A percentile compares a stretch with the other conserved stretches of the same genome.
Evolutionary conservation across 1,140 invertebrate genomes (phyloP).

Genomic region (Eciton burchellii): DNA sequence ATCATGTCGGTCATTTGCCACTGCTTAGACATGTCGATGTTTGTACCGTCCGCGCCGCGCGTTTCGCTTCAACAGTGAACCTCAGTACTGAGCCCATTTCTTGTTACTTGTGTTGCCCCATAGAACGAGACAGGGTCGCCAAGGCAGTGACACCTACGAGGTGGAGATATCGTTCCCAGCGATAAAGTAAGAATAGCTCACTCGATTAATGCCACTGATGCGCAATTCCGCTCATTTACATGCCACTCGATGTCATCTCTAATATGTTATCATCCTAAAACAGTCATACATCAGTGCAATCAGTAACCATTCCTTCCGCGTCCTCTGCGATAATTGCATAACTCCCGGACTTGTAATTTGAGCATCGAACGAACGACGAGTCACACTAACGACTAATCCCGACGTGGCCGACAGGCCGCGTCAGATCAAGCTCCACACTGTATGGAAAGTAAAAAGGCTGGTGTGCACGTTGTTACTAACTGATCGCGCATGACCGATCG

Average conservation of each 20-base stretch:
- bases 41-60: background rate
- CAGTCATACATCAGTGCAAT: slow-evolving; percentile 11
- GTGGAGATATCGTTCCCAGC: slow-evolving; percentile 96
- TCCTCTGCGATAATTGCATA: slow-evolving; percentile 2
- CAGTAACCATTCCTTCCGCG: background rate
- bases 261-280: slow-evolving; percentile 39
- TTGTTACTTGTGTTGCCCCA: slow-evolving; percentile 80
- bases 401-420: slow-evolving; percentile 4
- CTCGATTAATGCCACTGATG: slow-evolving; percentile 61
- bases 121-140: slow-evolving; percentile 85
- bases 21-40: background rate
- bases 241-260: slow-evolving; percentile 47
- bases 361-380: slow-evolving; percentile 5
- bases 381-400: slow-evolving; percentile 52
- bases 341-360: slow-evolving; percentile 12
- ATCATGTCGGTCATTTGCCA: slow-evolving; percentile 5
- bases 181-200: slow-evolving; percentile 92
- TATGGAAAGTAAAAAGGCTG: slow-evolving; percentile 40
- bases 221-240: slow-evolving; percentile 61
- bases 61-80: slow-evolving; percentile 16
- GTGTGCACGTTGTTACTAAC: slow-evolving; percentile 74
- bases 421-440: slow-evolving; percentile 25
- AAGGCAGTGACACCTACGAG: slow-evolving; percentile 92
- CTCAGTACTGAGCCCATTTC: slow-evolving; percentile 73
- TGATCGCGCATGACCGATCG: slow-evolving; percentile 52